Evolutionary conservation across 1,140 invertebrate species (phyloP), one percentile per base, ranked within the genome.

Genomic region (Drosophila quadrilineata): DNA sequence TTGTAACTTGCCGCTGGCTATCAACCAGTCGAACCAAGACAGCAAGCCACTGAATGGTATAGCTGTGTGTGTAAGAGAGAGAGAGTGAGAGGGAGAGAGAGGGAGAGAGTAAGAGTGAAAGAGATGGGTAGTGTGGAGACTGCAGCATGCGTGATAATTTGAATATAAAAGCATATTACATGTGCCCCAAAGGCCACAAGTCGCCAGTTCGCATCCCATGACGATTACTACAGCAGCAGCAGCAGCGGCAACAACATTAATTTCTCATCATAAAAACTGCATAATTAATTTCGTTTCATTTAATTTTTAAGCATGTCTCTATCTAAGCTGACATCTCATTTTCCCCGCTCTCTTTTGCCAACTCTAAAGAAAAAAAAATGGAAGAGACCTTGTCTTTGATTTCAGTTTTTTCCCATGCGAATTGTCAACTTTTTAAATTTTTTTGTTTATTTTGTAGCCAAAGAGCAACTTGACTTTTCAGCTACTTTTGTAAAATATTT

Each of bases 101-200:
- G 0, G 29, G 0, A 31, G 29, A 31, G 3, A 21, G 33, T 49
- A 31, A 46, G 8, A 19, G 14, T 28, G 4, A 19, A 8, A 19
- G 22, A 29, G 40, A 46, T 35, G 2, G 35, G 12, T 26, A 45
- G 3, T 43, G 46, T 60, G 72, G 71, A 50, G 66, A 75, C 73
- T 76, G 56, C 67, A 71, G 76, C 76, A 80, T 80, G 75, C 75
- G 75, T 80, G 75, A 68, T 80, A 80, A 80, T 80, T 80, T 80
- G 71, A 80, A 80, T 80, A 80, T 80, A 80, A 80, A 80, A 75
- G 71, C 75, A 80, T 71, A 80, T 80, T 57, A 64, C 60, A 57
- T 80, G 64, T 26, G 33, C 43, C 19, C 53, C 35, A 80, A 66
- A 65, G 62, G 65, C 14, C 14, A 17, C 17, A 19, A 8, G 16